Base-by-base conservation (phyloP, 2,113 vertebrate species). In the Syngnathus floridae region DNA sequence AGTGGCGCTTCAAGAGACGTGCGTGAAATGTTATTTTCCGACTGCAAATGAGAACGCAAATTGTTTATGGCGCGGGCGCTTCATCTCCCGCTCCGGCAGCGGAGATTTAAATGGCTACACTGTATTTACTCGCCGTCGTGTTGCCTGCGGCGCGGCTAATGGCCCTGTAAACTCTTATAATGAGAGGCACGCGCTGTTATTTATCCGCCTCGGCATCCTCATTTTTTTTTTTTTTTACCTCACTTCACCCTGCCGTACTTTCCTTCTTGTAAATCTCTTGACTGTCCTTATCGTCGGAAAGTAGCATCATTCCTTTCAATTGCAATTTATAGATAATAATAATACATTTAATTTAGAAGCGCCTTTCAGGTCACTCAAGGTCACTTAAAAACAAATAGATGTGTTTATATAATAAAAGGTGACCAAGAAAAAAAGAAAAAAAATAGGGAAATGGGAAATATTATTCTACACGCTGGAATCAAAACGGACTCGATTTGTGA, bases 251-350 rank as follows among this genome's bases (percentile, higher is more conserved):
- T n/a, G 1, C 65, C 62, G 35, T 17, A 40, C 57, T 60, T 60
- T 60, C 40, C 40, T 61, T 40, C 59, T 61, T 26, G 40, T 45
- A 40, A 60, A 60, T 94, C 92, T 92, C 90, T 17, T 92, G 91
- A 81, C 91, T 93, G 93, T 93, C 94, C 92, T 94, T 95, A 93
- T 93, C 93, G 92, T 90, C 93, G 91, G 71, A 79, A 93, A 90
- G 86, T 90, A 91, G 88, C 57, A 55, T 68, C 51, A 51, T 52
- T 55, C 17, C 3, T 61, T 60, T 7, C 81, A 76, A 77, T 71
- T 67, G 68, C 70, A 73, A 87, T 91, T 84, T 86, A 3, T 31
- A 31, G 26, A 31, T 31, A 31, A 31, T 31, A 31, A 31, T 31
- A 31, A 31, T 31, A 31, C 26, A 31, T 31, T 31, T 3, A 3